Conservation (phyloP, 2,113 vertebrate genomes). For the Okapia johnstoni region DNA sequence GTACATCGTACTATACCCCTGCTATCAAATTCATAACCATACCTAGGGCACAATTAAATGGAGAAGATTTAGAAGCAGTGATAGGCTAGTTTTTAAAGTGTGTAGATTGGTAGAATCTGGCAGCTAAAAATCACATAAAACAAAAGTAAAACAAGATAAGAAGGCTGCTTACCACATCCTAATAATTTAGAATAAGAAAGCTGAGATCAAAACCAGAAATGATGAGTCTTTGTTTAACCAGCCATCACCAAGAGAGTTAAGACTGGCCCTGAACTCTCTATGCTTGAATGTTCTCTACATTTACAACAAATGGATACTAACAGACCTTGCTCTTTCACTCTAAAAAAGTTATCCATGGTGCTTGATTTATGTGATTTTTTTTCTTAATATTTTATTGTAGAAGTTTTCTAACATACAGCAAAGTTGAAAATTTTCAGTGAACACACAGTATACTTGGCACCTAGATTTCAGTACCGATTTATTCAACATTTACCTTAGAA, state of each 20-base stretch:
- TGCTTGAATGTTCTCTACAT: background rate
- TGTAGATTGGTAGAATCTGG: background rate
- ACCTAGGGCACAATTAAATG: background rate
- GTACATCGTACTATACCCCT: background rate
- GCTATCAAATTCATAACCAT: background rate
- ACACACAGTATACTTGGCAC: background rate
- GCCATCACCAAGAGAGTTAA: background rate
- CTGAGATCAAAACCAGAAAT: background rate
- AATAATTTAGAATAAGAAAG: background rate
- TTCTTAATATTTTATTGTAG: background rate
- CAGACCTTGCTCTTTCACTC: background rate
- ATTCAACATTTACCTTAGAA: no score
- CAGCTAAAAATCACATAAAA: conserved; percentile 35
- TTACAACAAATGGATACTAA: background rate
- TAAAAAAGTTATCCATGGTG: background rate
- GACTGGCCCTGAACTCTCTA: background rate
- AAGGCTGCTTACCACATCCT: background rate
- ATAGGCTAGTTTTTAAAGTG: background rate
- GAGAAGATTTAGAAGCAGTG: background rate
- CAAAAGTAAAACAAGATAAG: background rate
- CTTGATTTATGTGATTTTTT: background rate
- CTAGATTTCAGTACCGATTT: accelerated
- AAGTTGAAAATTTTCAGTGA: background rate
- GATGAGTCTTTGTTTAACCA: background rate
- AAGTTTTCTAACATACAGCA: background rate